Evolutionary conservation across 2,797 vertebrate species (phyloP), one percentile per base, ranked within the genome.

Genomic region (Chaetophractus vellerosus): DNA sequence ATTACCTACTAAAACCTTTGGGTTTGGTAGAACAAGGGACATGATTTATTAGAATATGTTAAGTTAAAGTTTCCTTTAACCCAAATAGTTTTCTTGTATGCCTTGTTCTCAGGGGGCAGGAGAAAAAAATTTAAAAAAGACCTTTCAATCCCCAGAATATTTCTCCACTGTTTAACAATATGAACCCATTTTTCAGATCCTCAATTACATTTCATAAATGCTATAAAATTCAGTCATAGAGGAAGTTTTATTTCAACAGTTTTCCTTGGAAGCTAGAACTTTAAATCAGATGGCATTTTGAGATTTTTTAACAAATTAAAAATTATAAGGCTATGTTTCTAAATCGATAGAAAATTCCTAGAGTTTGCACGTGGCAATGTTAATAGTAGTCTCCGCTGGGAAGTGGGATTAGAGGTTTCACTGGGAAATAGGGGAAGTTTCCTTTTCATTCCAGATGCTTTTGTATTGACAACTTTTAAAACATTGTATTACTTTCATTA

Each of bases 141-240:
- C 18, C 31, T 38, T 69, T 48, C 61, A 48, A 64, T 85, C 15
- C 5, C n/a, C 69, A 78, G 90, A 90, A 28, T 81, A 78, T 90
- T 96, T 93, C 81, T 75, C 23, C 64, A 72, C 28, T 66, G 6
- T 41, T 8, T 85, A 72, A 68, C 38, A 75, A 41, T 74, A 21
- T 71, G 59, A 93, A 26, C 52, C 59, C 84, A 0, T 69, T 89
- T 94, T 91, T 94, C 57, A 92, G 75, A 81, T 38, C 38, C 52
- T 74, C 55, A 33, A 7, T 92, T 91, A 50, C 12, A 83, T 79
- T 92, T 95, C 50, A 66, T 82, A 93, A 94, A 55, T 94, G 15
- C 33, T n/a, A 31, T 71, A 55, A 88, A 92, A 92, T 83, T 93
- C 38, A 71, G 11, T 64, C 74, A 75, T 5, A 87, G 2, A 55